A percentile compares a stretch with the other conserved stretches of the same genome.
phyloP scores from a whole-genome alignment of 1,140 invertebrate genomes.

The Rhagoletis pomonella region DNA sequence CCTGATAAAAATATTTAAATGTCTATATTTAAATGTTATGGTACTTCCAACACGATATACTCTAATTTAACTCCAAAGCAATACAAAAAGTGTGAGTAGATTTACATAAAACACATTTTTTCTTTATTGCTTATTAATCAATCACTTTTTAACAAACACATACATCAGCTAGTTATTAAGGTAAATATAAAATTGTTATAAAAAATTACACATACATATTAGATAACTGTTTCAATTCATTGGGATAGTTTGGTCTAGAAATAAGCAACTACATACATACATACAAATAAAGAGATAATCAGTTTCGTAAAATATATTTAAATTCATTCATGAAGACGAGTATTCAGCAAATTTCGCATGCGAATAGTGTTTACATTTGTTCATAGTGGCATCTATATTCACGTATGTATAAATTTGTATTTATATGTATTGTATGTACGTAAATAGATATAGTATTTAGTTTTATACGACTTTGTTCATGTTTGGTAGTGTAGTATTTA shows the following conservation, averaged over 20 bases:
- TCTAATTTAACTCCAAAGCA: too few relatives aligned
- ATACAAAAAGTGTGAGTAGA: not conserved
- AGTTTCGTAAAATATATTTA: not conserved
- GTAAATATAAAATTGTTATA: slow-evolving; percentile 39
- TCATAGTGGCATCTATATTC: not conserved
- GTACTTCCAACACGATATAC: too few relatives aligned
- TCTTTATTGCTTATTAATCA: slow-evolving; percentile 24
- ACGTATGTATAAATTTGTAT: not conserved
- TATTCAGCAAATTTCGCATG: slow-evolving; percentile 6
- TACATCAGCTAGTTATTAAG: slow-evolving; percentile 2
- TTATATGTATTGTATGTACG: not conserved
- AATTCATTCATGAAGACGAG: slow-evolving; percentile 18
- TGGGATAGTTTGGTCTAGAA: not conserved
- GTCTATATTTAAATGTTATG: too few relatives aligned
- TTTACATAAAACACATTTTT: slow-evolving; percentile 12
- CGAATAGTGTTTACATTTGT: not conserved
- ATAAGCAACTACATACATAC: not conserved
- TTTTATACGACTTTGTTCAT: slow-evolving; percentile 5
- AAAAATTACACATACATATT: slow-evolving; percentile 4
- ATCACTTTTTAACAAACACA: slow-evolving; percentile 21
- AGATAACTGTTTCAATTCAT: not conserved
- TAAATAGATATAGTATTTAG: not conserved
- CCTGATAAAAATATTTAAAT: too few relatives aligned
- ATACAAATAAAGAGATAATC: not conserved
- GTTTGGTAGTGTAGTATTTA: not conserved